Conservation (phyloP, 2,888 invertebrate genomes). For the Therioaphis trifolii region DNA sequence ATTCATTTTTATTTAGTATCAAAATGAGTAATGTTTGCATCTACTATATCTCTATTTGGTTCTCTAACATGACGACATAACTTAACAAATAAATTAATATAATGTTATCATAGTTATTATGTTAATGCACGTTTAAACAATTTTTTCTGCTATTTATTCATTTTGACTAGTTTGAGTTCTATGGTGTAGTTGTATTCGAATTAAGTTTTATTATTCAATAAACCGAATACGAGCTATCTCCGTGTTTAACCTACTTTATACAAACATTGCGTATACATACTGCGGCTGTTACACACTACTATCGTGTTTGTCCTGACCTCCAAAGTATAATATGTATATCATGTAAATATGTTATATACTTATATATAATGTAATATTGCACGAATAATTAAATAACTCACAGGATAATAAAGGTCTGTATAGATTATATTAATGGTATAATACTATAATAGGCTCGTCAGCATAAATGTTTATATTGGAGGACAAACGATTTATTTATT, state of each 20-base stretch:
- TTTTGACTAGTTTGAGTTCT: not conserved
- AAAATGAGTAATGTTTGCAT: not conserved
- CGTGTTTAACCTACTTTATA: constrained; percentile 53
- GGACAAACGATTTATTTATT: constrained; percentile 27
- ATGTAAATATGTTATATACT: not conserved
- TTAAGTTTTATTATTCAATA: constrained; percentile 45
- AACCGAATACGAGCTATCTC: constrained; percentile 17
- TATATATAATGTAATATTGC: constrained; percentile 40
- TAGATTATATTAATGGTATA: not conserved
- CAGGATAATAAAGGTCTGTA: constrained; percentile 26
- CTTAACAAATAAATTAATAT: not conserved
- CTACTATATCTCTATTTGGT: not conserved
- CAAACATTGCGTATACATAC: not conserved
- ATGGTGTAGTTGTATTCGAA: not conserved
- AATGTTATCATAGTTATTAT: not conserved
- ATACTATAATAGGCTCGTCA: constrained; percentile 40
- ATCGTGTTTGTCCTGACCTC: constrained; percentile 54
- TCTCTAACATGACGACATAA: not conserved
- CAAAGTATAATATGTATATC: not conserved
- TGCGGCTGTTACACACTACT: not conserved
- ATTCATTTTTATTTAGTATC: not conserved
- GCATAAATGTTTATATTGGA: constrained; percentile 8
- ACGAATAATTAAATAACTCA: constrained; percentile 43
- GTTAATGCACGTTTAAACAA: not conserved
- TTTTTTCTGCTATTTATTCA: constrained; percentile 15